Percentiles rank a stretch among this genome's conserved stretches.
Conservation (phyloP, 2,888 invertebrate genomes). For the Sarcophaga caerulescens region DNA sequence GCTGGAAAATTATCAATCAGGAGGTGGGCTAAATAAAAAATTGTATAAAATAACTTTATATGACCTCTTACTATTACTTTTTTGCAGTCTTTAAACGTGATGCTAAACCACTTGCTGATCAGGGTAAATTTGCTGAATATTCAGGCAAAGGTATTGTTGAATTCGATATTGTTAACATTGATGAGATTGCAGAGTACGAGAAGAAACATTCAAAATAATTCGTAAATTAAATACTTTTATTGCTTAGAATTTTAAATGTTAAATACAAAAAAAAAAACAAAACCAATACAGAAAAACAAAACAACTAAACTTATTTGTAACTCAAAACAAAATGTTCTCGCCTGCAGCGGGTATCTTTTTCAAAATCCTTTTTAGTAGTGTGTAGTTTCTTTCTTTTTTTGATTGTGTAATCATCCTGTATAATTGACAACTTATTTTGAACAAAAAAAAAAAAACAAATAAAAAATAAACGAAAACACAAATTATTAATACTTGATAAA, state of each 20-base stretch:
- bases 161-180: conserved; percentile 87
- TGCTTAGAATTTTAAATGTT: conserved; percentile 37
- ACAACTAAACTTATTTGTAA: conserved; percentile 53
- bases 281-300: conserved; percentile 17
- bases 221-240: conserved; percentile 19
- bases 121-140: conserved; percentile 88
- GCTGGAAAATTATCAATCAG: conserved; percentile 85
- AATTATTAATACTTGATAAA: background rate
- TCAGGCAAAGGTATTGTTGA: conserved; percentile 89
- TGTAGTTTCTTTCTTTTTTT: conserved; percentile 54
- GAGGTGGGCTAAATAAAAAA: conserved; percentile 82
- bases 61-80: conserved; percentile 27
- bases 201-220: conserved; percentile 67
- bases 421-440: conserved; percentile 45
- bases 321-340: conserved; percentile 39
- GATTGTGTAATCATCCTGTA: conserved; percentile 50
- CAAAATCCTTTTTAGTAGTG: conserved; percentile 54
- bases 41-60: background rate
- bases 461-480: background rate
- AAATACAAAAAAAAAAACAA: conserved; percentile 14
- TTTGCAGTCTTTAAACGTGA: conserved; percentile 85
- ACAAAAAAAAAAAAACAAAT: conserved; percentile 1
- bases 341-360: conserved; percentile 56
- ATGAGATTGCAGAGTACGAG: conserved; percentile 83
- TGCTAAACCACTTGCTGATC: conserved; percentile 78